Conservation (phyloP, 2,888 invertebrate genomes). For the Galerucella calmariensis region DNA sequence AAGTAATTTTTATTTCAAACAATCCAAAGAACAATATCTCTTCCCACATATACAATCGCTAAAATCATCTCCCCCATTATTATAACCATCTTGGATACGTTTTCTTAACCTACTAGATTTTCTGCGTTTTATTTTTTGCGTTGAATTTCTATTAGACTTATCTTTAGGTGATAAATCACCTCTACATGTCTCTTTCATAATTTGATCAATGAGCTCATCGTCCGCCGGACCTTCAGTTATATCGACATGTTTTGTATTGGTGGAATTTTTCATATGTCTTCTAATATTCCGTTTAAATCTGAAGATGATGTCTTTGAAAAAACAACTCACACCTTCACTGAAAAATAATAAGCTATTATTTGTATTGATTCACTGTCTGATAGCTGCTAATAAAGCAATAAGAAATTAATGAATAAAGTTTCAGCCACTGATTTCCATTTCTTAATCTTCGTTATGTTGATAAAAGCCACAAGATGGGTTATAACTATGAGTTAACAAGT, state of each 20-base stretch:
- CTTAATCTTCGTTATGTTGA: no score
- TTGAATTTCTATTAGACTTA: not conserved
- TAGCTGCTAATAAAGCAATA: no score
- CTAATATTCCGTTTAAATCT: constrained; percentile 20
- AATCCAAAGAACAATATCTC: not conserved
- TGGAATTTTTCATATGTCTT: constrained; percentile 2
- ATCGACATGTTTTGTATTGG: not conserved
- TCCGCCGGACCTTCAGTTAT: not conserved
- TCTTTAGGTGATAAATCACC: not conserved
- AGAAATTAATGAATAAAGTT: no score
- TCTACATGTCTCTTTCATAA: not conserved
- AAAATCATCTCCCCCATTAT: not conserved
- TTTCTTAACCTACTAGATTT: not conserved
- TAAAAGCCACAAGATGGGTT: no score
- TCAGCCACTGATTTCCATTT: no score
- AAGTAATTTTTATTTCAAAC: not conserved
- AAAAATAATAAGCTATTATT: constrained; percentile 17
- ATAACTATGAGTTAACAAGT: not conserved
- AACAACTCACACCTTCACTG: constrained; percentile 34
- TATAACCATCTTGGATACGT: not conserved
- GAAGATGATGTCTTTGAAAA: constrained; percentile 30
- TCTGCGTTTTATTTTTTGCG: not conserved
- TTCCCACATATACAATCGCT: not conserved
- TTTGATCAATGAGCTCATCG: not conserved
- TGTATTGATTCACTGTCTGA: not conserved